Evolutionary conservation across 2,797 vertebrate genomes (phyloP).

Genomic region (Taeniopygia guttata): DNA sequence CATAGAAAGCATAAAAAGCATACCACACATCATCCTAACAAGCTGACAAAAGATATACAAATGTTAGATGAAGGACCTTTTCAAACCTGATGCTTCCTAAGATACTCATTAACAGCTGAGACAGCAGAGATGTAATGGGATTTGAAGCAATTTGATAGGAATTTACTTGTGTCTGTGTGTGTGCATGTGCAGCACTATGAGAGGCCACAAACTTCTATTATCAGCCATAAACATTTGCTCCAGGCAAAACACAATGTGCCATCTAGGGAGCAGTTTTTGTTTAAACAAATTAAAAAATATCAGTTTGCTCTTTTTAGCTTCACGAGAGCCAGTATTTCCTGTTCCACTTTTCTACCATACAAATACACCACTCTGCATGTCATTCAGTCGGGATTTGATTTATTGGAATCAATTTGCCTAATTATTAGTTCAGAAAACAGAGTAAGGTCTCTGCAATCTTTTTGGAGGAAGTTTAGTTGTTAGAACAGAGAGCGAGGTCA

Average conservation of each 20-base stretch:
- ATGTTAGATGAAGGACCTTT: not conserved
- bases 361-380: not conserved
- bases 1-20: not conserved
- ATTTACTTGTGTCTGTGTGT: not conserved
- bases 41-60: not conserved
- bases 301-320: slow-evolving; percentile 21
- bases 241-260: slow-evolving; percentile 40
- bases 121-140: slow-evolving; percentile 32
- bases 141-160: slow-evolving; percentile 40
- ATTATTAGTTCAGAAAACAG: slow-evolving; percentile 28
- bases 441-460: not conserved
- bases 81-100: not conserved
- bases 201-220: slow-evolving; percentile 26
- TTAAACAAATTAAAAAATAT: slow-evolving; percentile 59
- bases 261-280: slow-evolving; percentile 37
- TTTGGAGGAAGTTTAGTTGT: not conserved
- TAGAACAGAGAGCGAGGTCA: not conserved
- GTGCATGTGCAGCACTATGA: not conserved
- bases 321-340: not conserved
- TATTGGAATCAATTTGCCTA: slow-evolving; percentile 45
- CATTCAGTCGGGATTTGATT: slow-evolving; percentile 26
- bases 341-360: not conserved
- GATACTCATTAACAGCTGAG: slow-evolving; percentile 15
- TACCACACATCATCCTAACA: slow-evolving; percentile 13
- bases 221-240: slow-evolving; percentile 56